Evolutionary conservation across 2,888 invertebrate species (phyloP).

Genomic region (Spisula solida): DNA sequence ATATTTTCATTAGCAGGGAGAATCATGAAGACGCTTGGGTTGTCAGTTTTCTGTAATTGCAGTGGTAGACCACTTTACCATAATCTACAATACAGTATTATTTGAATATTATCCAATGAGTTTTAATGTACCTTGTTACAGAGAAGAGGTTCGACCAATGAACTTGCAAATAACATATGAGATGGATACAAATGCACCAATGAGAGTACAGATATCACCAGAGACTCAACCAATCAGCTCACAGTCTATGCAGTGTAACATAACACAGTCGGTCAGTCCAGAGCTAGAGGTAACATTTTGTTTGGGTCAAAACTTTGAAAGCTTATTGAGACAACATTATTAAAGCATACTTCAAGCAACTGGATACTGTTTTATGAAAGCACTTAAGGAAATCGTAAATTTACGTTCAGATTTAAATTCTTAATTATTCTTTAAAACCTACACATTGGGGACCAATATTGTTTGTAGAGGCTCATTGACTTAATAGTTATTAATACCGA

Average conservation of each 20-base stretch:
- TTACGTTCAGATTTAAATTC: too few relatives aligned
- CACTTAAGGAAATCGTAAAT: too few relatives aligned
- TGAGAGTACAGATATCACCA: not conserved
- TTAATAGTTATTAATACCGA: too few relatives aligned
- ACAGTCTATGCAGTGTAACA: not conserved
- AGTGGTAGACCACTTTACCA: not conserved
- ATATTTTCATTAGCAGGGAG: too few relatives aligned
- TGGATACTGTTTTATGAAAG: too few relatives aligned
- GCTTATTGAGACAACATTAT: too few relatives aligned
- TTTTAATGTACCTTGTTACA: not conserved
- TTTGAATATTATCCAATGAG: not conserved
- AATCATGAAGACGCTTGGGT: too few relatives aligned
- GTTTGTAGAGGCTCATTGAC: too few relatives aligned
- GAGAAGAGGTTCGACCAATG: not conserved
- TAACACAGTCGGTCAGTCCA: not conserved
- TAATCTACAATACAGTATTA: not conserved
- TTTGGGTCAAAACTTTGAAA: not conserved
- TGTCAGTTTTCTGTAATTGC: not conserved
- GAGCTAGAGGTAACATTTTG: not conserved
- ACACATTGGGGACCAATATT: too few relatives aligned
- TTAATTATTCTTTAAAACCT: too few relatives aligned
- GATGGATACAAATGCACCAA: not conserved
- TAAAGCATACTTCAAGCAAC: too few relatives aligned
- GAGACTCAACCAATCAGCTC: not conserved
- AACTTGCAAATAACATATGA: not conserved